Evolutionary conservation across 2,113 vertebrate genomes (phyloP), one percentile per base, ranked within the genome.

Genomic region (Hypanus sabinus): DNA sequence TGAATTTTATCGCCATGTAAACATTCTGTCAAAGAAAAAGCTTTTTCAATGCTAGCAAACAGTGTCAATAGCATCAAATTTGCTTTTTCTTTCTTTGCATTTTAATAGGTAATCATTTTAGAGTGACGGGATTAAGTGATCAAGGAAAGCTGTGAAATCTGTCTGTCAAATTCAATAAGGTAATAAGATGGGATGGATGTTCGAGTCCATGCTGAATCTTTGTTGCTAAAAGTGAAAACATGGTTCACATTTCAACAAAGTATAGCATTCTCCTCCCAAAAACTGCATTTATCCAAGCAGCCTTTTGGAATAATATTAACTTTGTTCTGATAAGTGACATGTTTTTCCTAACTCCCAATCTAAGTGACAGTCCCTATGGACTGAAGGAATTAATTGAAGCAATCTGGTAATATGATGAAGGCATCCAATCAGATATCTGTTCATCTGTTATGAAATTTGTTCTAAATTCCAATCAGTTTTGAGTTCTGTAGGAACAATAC

Each of bases 1-100:
- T 97, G 95, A 96, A 95, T 96, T 97, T 97, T 96, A 98, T 95
- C 94, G 97, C 96, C 95, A 97, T 95, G 94, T 96, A 95, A 95
- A 96, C 97, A 96, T 97, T 96, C 73, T 18, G 24, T 68, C 65
- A 95, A 94, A 80, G 36, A n/a, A 94, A 95, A 94, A 70, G 2
- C 68, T 33, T 36, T 68, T 93, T 24, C 68, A 93, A 93, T 46
- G 36, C 9, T 75, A 11, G 91, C 22, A 73, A 36, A 93, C 70
- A 73, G 22, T 20, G 91, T 93, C 68, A 93, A 93, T 93, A 55
- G 36, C 33, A 93, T 93, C 22, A 7, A 93, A 73, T 73, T 93
- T 22, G n/a, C 36, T 93, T 93, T 71, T 55, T 20, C 14, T 33
- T 93, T 73, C 68, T 73, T 22, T 93, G 65, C 70, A 27, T 93